Conservation (phyloP, 2,888 invertebrate species). For the Girardia tigrina region DNA sequence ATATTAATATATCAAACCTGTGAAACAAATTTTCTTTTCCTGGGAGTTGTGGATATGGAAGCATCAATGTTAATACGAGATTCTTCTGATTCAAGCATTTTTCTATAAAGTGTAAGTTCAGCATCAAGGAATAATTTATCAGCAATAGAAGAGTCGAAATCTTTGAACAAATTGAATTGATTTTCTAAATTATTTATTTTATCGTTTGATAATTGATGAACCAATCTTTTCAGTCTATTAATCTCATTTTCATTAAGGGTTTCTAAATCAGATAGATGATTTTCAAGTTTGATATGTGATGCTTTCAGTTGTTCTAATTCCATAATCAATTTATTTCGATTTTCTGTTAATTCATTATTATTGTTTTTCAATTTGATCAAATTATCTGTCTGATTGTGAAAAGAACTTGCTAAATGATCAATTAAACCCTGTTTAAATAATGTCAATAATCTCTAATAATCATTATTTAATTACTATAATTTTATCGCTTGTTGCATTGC, state of each 20-base stretch:
- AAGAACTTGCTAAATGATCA: too few species aligned
- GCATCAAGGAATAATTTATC: neutral
- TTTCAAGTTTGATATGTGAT: neutral
- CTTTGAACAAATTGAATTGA: neutral
- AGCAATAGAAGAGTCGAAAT: neutral
- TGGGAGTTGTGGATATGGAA: too few species aligned
- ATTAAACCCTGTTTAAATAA: too few species aligned
- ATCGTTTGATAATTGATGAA: neutral
- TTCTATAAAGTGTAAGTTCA: neutral
- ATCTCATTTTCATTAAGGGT: neutral
- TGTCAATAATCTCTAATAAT: too few species aligned
- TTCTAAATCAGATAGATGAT: neutral
- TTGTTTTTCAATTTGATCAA: neutral
- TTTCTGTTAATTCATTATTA: neutral
- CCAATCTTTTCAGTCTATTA: neutral
- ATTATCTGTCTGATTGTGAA: too few species aligned
- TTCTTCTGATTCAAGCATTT: constrained; percentile 9
- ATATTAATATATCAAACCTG: too few species aligned
- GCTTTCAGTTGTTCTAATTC: neutral
- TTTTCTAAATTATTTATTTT: neutral
- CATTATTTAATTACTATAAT: neutral
- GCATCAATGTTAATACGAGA: too few species aligned
- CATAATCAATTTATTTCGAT: neutral
- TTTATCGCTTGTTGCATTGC: neutral
- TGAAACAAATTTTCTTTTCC: too few species aligned